phyloP scores from a whole-genome alignment of 2,888 invertebrate genomes.

The Cryptophagus acutangulus region DNA sequence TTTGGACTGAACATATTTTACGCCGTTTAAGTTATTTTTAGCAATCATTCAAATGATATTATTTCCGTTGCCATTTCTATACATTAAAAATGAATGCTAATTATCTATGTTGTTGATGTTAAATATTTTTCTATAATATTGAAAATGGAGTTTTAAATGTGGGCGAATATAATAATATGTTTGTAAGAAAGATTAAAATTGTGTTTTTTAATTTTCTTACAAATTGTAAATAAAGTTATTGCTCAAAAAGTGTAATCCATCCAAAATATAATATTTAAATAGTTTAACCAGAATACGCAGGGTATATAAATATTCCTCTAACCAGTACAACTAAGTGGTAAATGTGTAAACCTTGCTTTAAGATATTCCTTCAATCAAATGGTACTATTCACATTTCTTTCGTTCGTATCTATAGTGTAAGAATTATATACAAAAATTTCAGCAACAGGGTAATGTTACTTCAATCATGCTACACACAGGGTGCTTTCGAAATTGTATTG shows the following conservation, averaged over 20 bases:
- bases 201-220: slow-evolving; percentile 20
- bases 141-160: slow-evolving; percentile 18
- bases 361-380: not conserved
- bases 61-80: slow-evolving; percentile 14
- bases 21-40: slow-evolving; percentile 22
- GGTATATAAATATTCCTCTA: slow-evolving; percentile 41
- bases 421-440: not conserved
- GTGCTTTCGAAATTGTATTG: too few relatives aligned
- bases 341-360: slow-evolving; percentile 25
- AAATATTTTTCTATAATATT: slow-evolving; percentile 23
- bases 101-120: slow-evolving; percentile 23
- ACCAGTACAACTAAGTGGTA: slow-evolving; percentile 38
- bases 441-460: too few relatives aligned
- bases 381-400: slow-evolving; percentile 2
- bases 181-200: slow-evolving; percentile 22
- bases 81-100: too few relatives aligned
- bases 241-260: slow-evolving; percentile 49
- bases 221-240: slow-evolving; percentile 33
- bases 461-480: too few relatives aligned
- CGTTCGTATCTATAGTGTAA: not conserved
- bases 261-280: slow-evolving; percentile 39
- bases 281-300: slow-evolving; percentile 33
- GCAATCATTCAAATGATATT: slow-evolving; percentile 8
- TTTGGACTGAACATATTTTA: slow-evolving; percentile 19
- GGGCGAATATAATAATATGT: slow-evolving; percentile 19